Evolutionary conservation across 2,113 vertebrate genomes (phyloP), one percentile per base, ranked within the genome.

Genomic region (Rhinichthys klamathensis): DNA sequence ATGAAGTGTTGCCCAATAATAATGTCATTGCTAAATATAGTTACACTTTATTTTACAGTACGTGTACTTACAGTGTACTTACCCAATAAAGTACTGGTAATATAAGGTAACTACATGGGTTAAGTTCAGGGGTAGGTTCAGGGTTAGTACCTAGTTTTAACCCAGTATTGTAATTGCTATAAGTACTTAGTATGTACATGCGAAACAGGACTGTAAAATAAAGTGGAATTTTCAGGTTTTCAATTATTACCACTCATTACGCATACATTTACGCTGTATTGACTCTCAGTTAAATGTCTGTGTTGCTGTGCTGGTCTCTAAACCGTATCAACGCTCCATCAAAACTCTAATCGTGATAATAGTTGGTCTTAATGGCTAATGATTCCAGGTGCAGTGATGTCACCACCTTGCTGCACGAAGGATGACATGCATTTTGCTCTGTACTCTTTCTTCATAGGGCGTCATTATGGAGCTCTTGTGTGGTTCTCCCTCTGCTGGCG

Each of bases 401-500:
- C 23, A 18, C 49, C 77, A 46, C 10, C 44, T 79, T 23, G 12
- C n/a, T 54, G 69, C 54, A 27, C 3, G 6, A 35, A 27, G 41
- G 77, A 61, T 82, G 46, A 85, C 58, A 35, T 76, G 46, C 60
- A 49, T 60, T 72, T 21, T 70, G 63, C 75, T 82, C 78, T 91
- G 88, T 90, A 87, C 89, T 89, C 88, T 87, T 86, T 89, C 87
- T 89, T 83, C 90, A 95, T 79, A 89, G 96, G 96, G 96, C 96
- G 60, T 97, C 96, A 0, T 93, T 97, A 82, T 97, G 96, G 96
- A 97, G 96, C 91, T 97, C 96, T 85, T 97, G 96, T 13, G 96
- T 97, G 89, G 96, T 97, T 87, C 95, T 99, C 89, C 98, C 98
- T 35, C 95, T 99, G 92, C 94, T 99, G 91, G 98, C 98, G 0